A percentile compares a stretch with the other conserved stretches of the same genome.
phyloP scores from a whole-genome alignment of 2,888 invertebrate species.

The Ctena decussata region DNA sequence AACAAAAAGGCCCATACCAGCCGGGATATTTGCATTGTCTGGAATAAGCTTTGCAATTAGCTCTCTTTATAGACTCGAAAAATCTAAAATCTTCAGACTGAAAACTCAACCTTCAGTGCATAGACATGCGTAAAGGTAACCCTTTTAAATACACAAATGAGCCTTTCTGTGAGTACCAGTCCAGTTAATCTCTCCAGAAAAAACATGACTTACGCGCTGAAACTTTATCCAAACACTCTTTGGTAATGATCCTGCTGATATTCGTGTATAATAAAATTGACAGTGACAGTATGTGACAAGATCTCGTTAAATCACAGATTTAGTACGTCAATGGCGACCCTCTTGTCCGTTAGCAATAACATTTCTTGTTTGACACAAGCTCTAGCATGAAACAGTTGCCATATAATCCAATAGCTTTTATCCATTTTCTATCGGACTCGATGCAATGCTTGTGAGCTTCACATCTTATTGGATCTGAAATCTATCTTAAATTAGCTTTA shows the following conservation, averaged over 20 bases:
- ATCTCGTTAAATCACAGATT: not conserved
- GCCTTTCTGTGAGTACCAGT: too few species aligned
- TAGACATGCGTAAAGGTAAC: too few species aligned
- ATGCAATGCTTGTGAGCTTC: not conserved
- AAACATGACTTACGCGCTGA: too few species aligned
- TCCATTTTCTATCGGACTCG: not conserved
- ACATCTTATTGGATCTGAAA: not conserved
- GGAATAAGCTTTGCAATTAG: too few species aligned
- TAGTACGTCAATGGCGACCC: not conserved
- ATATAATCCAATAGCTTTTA: not conserved
- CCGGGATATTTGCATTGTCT: too few species aligned
- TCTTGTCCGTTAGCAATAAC: not conserved
- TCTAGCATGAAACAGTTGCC: not conserved
- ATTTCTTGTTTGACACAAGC: not conserved
- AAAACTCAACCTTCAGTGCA: too few species aligned
- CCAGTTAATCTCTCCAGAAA: too few species aligned
- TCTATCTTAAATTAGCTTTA: conserved; percentile 7
- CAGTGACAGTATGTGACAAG: not conserved
- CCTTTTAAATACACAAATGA: too few species aligned
- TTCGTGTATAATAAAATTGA: not conserved
- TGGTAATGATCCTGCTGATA: not conserved
- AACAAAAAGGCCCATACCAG: too few species aligned
- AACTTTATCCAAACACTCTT: not conserved
- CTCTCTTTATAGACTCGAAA: too few species aligned
- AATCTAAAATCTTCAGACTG: too few species aligned